These are phyloP conservation scores for Glossosoma conforme DNA, from an alignment of 1,140 invertebrate genomes.

Conservation along the genomic window DNA sequence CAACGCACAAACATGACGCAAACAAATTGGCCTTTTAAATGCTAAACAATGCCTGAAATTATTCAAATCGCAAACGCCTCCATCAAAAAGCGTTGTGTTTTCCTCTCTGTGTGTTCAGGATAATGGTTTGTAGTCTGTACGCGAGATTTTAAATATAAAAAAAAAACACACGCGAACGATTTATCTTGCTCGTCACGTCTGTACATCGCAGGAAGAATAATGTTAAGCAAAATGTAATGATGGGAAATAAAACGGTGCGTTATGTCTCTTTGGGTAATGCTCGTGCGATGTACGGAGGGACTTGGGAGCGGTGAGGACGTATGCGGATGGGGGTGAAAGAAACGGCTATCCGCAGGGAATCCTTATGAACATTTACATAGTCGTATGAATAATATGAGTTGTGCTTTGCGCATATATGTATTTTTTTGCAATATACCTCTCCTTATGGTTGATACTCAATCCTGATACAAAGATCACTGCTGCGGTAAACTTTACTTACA, in stretches of 20 bases:
- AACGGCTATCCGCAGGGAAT: no score
- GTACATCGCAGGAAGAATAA: slow-evolving; percentile 22
- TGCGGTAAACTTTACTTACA: no score
- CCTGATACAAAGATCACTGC: no score
- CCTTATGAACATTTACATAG: no score
- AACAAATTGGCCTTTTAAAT: slow-evolving; percentile 27
- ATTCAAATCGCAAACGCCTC: slow-evolving; percentile 25
- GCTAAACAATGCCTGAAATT: slow-evolving; percentile 29
- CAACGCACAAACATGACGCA: slow-evolving; percentile 10
- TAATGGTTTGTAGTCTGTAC: slow-evolving; percentile 10
- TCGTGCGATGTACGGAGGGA: neutral
- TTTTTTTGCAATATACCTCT: no score
- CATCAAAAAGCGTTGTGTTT: slow-evolving; percentile 15
- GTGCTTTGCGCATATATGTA: no score
- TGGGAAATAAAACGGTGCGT: slow-evolving; percentile 25
- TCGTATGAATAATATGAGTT: no score
- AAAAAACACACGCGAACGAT: slow-evolving; percentile 13
- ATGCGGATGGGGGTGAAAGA: no score
- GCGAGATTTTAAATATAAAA: slow-evolving; percentile 22
- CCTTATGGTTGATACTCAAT: no score
- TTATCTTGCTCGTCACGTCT: slow-evolving; percentile 30
- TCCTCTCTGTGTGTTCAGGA: slow-evolving; percentile 3
- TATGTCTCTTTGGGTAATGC: slow-evolving; percentile 19
- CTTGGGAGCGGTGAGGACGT: neutral
- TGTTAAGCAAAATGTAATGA: slow-evolving; percentile 28